Evolutionary conservation across 2,113 vertebrate species (phyloP), one percentile per base, ranked within the genome.

Genomic region (Campylomormyrus tamandua): DNA sequence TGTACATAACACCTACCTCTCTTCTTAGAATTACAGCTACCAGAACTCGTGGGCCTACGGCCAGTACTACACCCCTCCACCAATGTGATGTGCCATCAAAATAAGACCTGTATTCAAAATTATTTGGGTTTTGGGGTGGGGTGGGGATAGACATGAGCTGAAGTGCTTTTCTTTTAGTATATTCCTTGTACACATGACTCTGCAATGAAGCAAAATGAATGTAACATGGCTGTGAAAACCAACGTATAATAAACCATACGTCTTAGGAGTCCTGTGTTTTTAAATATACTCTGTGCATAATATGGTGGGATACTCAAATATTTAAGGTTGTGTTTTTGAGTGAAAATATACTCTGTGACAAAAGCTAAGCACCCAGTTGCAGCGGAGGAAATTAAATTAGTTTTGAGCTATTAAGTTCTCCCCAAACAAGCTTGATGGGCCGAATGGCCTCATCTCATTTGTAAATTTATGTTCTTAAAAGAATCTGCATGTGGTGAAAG

Each of bases 1-100:
- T 53, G 11, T 88, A 27, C 1, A 1, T 70, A 31, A 70, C 21
- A 62, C 0, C 53, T 45, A 90, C 0, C 66, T 9, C 50, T 91
- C 91, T 39, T 70, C 58, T 70, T 93, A 94, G 93, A 94, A 99
- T 94, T 99, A 99, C 90, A 97, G 97, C 52, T 97, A 97, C 39
- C 97, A 98, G 93, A 99, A 97, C 56, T 95, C 97, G 1, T 99
- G 98, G 98, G 98, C 97, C 46, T 99, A 99, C 1, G 98, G 98
- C 94, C 98, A 99, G 93, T 99, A 99, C 96, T 99, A 99, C 91
- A 97, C 98, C 0, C 97, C 97, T 70, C 96, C 98, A 90, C 96
- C 97, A 0, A 98, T 98, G 92, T 99, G 97, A 99, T 95, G 45
- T 9, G 7, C 7, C 56, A n/a, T 24, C 53, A 77, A 1, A 42